Evolutionary conservation across 2,113 vertebrate species (phyloP).

Genomic region (Aspiorhynchus laticeps): DNA sequence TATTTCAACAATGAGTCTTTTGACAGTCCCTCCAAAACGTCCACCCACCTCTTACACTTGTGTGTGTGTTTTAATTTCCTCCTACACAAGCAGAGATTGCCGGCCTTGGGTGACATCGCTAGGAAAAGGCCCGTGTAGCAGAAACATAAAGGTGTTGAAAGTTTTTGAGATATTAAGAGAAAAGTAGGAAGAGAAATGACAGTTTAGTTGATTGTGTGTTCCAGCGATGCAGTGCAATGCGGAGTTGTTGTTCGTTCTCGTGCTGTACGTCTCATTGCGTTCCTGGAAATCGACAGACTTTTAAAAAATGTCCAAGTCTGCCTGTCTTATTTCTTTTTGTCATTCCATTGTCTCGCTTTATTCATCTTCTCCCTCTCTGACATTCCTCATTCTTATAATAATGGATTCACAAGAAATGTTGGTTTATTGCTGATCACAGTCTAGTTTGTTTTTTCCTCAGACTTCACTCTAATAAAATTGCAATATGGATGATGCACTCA

Average conservation of each 20-base stretch:
- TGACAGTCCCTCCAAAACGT: conserved; percentile 24
- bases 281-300: background rate
- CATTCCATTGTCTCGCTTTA: background rate
- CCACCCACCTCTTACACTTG: conserved; percentile 18
- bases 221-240: background rate
- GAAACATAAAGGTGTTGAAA: background rate
- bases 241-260: background rate
- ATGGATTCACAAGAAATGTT: background rate
- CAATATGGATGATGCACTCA: conserved; percentile 10
- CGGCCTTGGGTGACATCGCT: conserved; percentile 22
- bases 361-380: background rate
- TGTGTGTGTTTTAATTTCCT: conserved; percentile 37
- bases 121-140: conserved; percentile 25
- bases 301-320: conserved; percentile 37
- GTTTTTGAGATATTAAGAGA: background rate
- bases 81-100: conserved; percentile 15
- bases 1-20: conserved; percentile 53
- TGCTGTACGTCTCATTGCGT: background rate
- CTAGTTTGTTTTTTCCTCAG: background rate
- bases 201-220: background rate
- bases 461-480: background rate
- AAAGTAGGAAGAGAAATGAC: background rate
- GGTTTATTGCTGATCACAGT: background rate
- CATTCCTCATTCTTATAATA: conserved; percentile 11
- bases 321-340: background rate